A percentile compares a stretch with the other conserved stretches of the same genome.
These are phyloP conservation scores for Ectobius pallidus DNA, from an alignment of 2,888 invertebrate species.

Conservation along the genomic window DNA sequence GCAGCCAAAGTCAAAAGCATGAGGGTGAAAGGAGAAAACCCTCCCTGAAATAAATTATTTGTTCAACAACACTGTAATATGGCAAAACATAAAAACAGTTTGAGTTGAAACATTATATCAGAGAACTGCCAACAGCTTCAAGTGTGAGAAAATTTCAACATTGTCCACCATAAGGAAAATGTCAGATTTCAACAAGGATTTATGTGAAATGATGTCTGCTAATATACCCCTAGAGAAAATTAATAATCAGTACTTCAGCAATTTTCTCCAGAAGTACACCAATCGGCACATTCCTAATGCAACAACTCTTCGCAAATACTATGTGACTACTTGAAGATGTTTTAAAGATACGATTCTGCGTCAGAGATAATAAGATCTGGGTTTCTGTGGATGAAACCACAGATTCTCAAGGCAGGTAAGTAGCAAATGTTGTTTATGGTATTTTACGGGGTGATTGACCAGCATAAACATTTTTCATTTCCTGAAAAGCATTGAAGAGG, in stretches of 20 bases:
- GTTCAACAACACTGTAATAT: slow-evolving; percentile 8
- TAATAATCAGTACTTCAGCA: slow-evolving; percentile 9
- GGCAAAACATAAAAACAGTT: neutral
- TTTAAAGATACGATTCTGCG: neutral
- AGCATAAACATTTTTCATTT: too few relatives aligned
- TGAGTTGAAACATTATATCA: too few relatives aligned
- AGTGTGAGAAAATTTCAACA: slow-evolving; percentile 1
- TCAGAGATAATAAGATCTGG: too few relatives aligned
- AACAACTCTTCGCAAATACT: too few relatives aligned
- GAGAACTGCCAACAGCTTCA: slow-evolving; percentile 13
- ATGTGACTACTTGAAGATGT: neutral
- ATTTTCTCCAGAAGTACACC: neutral
- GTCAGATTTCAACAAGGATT: too few relatives aligned
- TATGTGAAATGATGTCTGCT: slow-evolving; percentile 9
- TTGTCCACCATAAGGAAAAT: neutral
- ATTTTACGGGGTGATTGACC: neutral
- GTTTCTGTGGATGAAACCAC: neutral
- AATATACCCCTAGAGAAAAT: neutral
- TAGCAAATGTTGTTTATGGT: neutral
- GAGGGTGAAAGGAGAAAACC: too few relatives aligned
- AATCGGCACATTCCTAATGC: neutral
- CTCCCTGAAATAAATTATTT: too few relatives aligned
- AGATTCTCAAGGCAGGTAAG: neutral
- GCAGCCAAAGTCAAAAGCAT: too few relatives aligned
- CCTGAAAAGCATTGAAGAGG: too few relatives aligned